A percentile compares a stretch with the other conserved stretches of the same genome.
Evolutionary conservation across 2,113 vertebrate species (phyloP).

Genomic region (Trochalopteron elliotii): DNA sequence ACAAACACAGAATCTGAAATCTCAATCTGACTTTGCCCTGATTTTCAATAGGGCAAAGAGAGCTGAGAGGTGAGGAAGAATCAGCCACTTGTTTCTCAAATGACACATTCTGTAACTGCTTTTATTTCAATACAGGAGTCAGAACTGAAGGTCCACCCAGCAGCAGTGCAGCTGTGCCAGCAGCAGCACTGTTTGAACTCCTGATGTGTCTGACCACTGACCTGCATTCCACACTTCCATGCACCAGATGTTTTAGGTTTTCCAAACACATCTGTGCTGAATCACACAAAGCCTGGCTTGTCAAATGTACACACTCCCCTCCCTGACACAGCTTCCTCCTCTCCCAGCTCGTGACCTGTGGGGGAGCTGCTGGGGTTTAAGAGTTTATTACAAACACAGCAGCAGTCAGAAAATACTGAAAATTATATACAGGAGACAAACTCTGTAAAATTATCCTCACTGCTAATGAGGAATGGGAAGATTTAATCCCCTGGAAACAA

Average conservation of each 20-base stretch:
- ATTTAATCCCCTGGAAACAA: background rate
- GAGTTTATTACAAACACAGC: background rate
- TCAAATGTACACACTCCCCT: background rate
- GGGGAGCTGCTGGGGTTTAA: background rate
- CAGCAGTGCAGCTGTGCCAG: background rate
- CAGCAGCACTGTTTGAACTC: background rate
- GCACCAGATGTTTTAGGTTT: constrained; percentile 83
- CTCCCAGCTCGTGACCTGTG: background rate
- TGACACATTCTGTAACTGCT: background rate
- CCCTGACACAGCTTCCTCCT: background rate
- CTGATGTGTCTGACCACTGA: constrained; percentile 63
- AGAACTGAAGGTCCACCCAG: background rate
- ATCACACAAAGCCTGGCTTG: constrained; percentile 80
- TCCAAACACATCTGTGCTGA: constrained; percentile 81
- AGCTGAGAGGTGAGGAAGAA: background rate
- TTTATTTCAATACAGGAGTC: background rate
- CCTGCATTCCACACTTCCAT: constrained; percentile 55
- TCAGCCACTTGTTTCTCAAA: background rate
- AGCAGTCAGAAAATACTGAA: background rate
- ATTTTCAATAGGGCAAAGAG: background rate
- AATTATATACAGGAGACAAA: background rate
- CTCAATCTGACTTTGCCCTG: background rate
- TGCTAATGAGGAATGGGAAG: background rate
- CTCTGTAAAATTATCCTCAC: background rate
- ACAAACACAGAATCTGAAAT: background rate